Evolutionary conservation across 2,888 invertebrate species (phyloP).

Genomic region (Sympetrum striolatum): DNA sequence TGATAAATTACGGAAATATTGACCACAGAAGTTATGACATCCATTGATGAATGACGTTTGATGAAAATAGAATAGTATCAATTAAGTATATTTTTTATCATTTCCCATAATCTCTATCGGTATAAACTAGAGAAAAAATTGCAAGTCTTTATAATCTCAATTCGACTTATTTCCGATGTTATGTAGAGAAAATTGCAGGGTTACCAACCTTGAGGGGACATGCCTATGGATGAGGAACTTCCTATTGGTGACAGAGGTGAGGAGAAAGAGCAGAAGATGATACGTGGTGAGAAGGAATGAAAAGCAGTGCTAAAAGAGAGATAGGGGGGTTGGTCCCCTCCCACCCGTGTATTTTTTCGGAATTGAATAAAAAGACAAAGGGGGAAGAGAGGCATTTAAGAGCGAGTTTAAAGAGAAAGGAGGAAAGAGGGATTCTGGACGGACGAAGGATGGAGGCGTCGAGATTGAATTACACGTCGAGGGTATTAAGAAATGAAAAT

Average conservation of each 20-base stretch:
- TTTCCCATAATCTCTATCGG: too few species aligned
- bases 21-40: too few species aligned
- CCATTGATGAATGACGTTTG: too few species aligned
- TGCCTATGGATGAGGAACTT: too few species aligned
- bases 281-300: not conserved
- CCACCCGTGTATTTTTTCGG: not conserved
- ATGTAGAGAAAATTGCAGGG: too few species aligned
- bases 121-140: too few species aligned
- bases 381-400: not conserved
- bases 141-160: too few species aligned
- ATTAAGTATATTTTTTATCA: too few species aligned
- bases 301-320: not conserved
- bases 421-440: not conserved
- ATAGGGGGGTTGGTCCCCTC: not conserved
- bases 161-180: too few species aligned
- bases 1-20: too few species aligned
- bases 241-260: not conserved
- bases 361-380: conserved; percentile 3
- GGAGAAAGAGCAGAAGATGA: not conserved
- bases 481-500: conserved; percentile 40
- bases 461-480: conserved; percentile 37
- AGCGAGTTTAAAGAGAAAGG: not conserved
- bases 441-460: not conserved
- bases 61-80: too few species aligned
- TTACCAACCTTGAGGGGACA: too few species aligned